Evolutionary conservation across 92 coral and sea anemone species (phyloP).

Genomic region (Nematostella vectensis): DNA sequence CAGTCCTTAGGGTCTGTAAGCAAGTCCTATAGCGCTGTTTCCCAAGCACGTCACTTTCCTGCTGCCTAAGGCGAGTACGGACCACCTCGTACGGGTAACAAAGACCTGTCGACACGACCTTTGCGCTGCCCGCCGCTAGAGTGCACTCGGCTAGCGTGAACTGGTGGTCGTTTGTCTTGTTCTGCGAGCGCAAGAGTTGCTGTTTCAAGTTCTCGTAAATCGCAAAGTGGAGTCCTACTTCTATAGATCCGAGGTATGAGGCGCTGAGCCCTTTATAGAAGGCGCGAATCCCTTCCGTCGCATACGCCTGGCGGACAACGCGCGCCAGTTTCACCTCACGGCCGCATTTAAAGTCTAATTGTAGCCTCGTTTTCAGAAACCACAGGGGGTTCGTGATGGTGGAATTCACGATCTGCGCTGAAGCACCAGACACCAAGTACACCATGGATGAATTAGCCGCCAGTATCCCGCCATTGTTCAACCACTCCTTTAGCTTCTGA

Average conservation of each 20-base stretch:
- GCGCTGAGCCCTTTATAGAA: slow-evolving; percentile 91
- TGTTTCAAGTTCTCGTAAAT: slow-evolving; percentile 68
- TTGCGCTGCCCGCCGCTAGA: slow-evolving; percentile 80
- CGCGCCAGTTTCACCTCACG: slow-evolving; percentile 29
- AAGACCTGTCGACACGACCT: slow-evolving; percentile 62
- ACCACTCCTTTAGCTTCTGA: slow-evolving; percentile 51
- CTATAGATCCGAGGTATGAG: slow-evolving; percentile 77
- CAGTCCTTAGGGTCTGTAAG: slow-evolving; percentile 61
- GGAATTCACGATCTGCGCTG: slow-evolving; percentile 67
- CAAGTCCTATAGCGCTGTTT: slow-evolving; percentile 48
- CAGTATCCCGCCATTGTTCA: slow-evolving; percentile 46
- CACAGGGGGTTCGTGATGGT: slow-evolving; percentile 91
- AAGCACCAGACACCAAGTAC: slow-evolving; percentile 69
- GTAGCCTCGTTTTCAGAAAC: slow-evolving; percentile 90
- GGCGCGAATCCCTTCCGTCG: slow-evolving; percentile 75
- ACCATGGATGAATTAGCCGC: slow-evolving; percentile 43
- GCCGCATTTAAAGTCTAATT: slow-evolving; percentile 54
- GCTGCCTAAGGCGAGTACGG: slow-evolving; percentile 88
- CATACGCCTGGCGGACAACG: slow-evolving; percentile 58
- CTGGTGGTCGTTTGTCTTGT: slow-evolving; percentile 22
- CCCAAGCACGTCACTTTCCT: slow-evolving; percentile 70
- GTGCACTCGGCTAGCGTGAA: slow-evolving; percentile 56
- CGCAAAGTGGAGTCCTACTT: slow-evolving; percentile 75
- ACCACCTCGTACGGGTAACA: slow-evolving; percentile 93
- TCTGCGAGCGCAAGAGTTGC: slow-evolving; percentile 31